Evolutionary conservation across 2,797 vertebrate species (phyloP), one percentile per base, ranked within the genome.

Genomic region (Hylomyscus alleni): DNA sequence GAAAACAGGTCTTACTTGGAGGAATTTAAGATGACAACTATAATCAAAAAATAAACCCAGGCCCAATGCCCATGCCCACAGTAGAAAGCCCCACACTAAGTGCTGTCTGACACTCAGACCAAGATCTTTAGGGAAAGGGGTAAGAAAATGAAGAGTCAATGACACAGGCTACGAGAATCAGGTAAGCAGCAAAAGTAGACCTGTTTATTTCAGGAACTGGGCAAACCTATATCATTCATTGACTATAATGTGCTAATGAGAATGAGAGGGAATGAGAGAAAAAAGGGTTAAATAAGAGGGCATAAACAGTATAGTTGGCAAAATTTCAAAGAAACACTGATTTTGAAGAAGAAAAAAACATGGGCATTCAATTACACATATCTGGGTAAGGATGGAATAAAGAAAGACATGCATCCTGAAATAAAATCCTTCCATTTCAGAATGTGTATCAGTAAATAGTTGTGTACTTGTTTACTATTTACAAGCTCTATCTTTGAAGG

Each of bases 281-380:
- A 13, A 1, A 91, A 11, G 72, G 54, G 0, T 82, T 3, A 14
- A 44, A 82, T 1, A 54, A 89, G n/a, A 69, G 24, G 14, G 67
- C 13, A 72, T 3, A 8, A 14, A 10, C 6, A 20, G 65, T 76
- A 47, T 17, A 15, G 22, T 13, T 20, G 2, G 47, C n/a, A 17
- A 29, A 67, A 9, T 34, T 6, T 47, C 11, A 22, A 2, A 6
- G 17, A 67, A 13, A 20, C 24, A 73, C 72, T 69, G 47, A 2
- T 20, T 90, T 91, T 89, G 24, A 92, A 91, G 67, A 92, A 22
- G 4, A 6, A 24, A 91, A 75, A 20, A 3, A 76, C 11, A 29
- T 5, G 6, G 10, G 8, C 37, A 1, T 72, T 0, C 7, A 37
- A 72, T 72, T 72, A 72, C 69, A 72, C n/a, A 72, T 37, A 17